These are phyloP conservation scores for Pentamera pediparva DNA, from an alignment of 53 echinoderm and acorn worm species.

Conservation along the genomic window DNA sequence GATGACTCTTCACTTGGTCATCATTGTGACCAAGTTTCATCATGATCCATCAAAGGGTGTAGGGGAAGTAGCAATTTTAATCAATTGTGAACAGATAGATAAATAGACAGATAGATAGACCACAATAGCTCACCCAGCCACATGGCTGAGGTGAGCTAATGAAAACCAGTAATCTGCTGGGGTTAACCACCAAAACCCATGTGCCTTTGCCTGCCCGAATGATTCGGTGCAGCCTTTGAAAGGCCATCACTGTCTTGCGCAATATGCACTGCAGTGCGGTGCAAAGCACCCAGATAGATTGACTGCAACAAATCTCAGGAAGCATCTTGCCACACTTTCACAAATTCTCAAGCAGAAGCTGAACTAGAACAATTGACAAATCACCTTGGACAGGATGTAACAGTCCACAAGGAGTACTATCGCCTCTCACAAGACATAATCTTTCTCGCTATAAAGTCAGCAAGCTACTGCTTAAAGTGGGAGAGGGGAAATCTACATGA, in stretches of 20 bases:
- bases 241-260: conserved; percentile 5
- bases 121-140: too few species aligned
- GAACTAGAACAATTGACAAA: conserved; percentile 48
- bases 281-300: conserved; percentile 44
- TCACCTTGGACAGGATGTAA: conserved; percentile 45
- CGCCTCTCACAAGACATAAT: conserved; percentile 29
- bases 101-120: too few species aligned
- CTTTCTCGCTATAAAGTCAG: conserved; percentile 41
- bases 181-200: conserved; percentile 26
- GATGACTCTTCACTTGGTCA: too few species aligned
- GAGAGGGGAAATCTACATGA: conserved; percentile 33
- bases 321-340: conserved; percentile 41
- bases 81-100: too few species aligned
- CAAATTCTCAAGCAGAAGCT: conserved; percentile 34
- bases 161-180: conserved; percentile 26
- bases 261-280: conserved; percentile 18
- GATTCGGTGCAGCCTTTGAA: conserved; percentile 2
- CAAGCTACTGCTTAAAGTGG: conserved; percentile 27
- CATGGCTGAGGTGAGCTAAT: too few species aligned
- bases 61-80: too few species aligned
- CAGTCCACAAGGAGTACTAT: conserved; percentile 43
- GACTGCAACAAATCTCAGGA: conserved; percentile 46
- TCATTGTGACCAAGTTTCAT: too few species aligned
- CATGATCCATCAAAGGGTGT: too few species aligned
- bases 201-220: conserved; percentile 27